These are phyloP conservation scores for Tenrec ecaudatus DNA, from an alignment of 2,113 vertebrate species.

Conservation along the genomic window DNA sequence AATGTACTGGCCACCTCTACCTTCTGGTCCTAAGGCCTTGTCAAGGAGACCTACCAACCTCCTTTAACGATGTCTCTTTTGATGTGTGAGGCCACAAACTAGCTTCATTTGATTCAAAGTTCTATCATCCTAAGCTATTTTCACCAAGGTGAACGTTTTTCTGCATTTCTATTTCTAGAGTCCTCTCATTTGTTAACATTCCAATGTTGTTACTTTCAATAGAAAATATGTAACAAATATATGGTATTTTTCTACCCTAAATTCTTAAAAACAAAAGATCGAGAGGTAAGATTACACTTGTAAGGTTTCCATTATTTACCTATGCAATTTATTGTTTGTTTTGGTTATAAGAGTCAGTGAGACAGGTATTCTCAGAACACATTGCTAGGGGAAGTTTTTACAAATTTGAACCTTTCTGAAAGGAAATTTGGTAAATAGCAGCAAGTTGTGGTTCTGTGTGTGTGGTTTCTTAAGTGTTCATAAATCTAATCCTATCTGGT, in stretches of 20 bases:
- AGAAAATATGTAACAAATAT: constrained; percentile 50
- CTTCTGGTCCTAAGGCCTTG: neutral
- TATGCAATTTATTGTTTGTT: neutral
- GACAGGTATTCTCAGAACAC: constrained; percentile 25
- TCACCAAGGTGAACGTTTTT: neutral
- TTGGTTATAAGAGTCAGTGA: constrained; percentile 24
- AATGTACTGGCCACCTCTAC: neutral
- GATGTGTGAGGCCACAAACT: constrained; percentile 42
- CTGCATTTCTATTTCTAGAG: constrained; percentile 24
- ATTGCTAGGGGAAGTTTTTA: neutral
- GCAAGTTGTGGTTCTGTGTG: neutral
- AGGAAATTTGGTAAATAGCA: constrained; percentile 51
- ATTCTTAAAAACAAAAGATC: constrained; percentile 54
- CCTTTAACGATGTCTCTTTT: constrained; percentile 29
- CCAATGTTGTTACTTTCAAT: neutral
- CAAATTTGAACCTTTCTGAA: constrained; percentile 48
- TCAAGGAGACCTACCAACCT: neutral
- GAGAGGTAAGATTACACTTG: constrained; percentile 26
- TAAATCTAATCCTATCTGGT: constrained; percentile 40
- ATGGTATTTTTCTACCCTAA: constrained; percentile 18
- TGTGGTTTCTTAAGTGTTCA: neutral
- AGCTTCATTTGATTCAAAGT: constrained; percentile 26
- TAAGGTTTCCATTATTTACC: constrained; percentile 40
- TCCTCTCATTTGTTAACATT: neutral
- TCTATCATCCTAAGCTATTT: constrained; percentile 17